Conservation (phyloP, 2,113 vertebrate genomes). For the Numida meleagris region DNA sequence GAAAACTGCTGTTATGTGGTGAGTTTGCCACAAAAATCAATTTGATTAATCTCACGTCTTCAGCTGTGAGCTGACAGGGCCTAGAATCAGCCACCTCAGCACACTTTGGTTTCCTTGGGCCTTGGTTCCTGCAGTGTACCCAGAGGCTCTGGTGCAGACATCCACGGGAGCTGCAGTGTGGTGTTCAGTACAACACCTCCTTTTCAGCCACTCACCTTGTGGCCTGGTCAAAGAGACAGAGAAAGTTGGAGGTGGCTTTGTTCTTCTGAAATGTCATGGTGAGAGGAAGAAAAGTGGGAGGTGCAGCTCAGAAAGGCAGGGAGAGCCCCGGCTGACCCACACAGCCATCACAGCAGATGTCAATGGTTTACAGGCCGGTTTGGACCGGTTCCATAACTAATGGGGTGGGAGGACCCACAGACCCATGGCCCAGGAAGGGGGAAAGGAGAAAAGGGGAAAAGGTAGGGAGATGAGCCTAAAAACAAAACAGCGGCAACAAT, state of each 20-base stretch:
- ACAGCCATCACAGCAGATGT: fast-evolving
- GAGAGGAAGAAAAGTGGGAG: neutral
- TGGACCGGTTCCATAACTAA: too few relatives aligned
- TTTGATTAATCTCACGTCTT: neutral
- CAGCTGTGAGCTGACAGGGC: neutral
- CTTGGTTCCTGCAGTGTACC: neutral
- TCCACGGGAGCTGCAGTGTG: neutral
- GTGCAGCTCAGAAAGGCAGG: neutral
- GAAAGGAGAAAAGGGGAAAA: too few relatives aligned
- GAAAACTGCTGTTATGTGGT: neutral
- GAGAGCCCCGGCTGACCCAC: neutral
- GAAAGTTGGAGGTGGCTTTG: neutral
- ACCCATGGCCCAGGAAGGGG: too few relatives aligned
- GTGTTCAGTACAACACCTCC: neutral
- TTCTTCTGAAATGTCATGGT: neutral
- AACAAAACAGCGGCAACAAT: too few relatives aligned
- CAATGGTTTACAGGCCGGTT: too few relatives aligned
- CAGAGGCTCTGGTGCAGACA: neutral
- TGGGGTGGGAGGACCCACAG: too few relatives aligned
- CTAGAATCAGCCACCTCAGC: neutral
- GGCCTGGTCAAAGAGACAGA: neutral
- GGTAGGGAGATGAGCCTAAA: too few relatives aligned
- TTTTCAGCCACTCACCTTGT: neutral
- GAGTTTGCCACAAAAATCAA: neutral
- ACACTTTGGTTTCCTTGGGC: neutral